Conservation (phyloP, 2,797 vertebrate species). For the Monodelphis domestica region DNA sequence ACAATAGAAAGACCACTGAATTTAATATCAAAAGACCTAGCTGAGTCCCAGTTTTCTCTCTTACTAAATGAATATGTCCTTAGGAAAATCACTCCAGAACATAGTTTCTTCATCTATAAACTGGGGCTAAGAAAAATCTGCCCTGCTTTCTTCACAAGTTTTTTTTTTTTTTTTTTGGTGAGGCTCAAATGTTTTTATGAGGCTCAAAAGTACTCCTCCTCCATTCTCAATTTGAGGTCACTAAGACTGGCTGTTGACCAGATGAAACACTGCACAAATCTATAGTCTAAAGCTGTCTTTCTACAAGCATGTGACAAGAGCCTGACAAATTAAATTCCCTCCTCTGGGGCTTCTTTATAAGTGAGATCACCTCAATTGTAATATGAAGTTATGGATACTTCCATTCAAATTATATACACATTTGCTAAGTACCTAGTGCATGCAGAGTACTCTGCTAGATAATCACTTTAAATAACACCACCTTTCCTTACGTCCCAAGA, state of each 20-base stretch:
- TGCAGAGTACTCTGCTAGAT: not conserved
- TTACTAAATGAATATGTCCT: not conserved
- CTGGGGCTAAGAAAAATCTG: not conserved
- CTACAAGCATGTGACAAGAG: not conserved
- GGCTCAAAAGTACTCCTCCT: not conserved
- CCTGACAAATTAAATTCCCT: not conserved
- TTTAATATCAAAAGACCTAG: not conserved
- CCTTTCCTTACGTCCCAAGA: not conserved
- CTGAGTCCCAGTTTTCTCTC: not conserved
- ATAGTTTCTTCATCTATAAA: not conserved
- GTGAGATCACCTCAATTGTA: not conserved
- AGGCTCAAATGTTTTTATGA: not conserved
- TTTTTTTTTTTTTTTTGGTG: too few species aligned
- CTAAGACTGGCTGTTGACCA: not conserved
- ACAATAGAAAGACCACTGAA: not conserved
- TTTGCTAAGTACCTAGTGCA: not conserved
- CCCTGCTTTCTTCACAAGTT: not conserved
- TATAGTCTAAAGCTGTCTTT: not conserved
- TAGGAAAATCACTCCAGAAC: not conserved
- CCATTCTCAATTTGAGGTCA: not conserved
- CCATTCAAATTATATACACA: not conserved
- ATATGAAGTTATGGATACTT: not conserved
- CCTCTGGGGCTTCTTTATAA: not conserved
- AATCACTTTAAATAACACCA: not conserved
- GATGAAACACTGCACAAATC: not conserved